phyloP scores from a whole-genome alignment of 2,888 invertebrate genomes.

The Belgica antarctica region DNA sequence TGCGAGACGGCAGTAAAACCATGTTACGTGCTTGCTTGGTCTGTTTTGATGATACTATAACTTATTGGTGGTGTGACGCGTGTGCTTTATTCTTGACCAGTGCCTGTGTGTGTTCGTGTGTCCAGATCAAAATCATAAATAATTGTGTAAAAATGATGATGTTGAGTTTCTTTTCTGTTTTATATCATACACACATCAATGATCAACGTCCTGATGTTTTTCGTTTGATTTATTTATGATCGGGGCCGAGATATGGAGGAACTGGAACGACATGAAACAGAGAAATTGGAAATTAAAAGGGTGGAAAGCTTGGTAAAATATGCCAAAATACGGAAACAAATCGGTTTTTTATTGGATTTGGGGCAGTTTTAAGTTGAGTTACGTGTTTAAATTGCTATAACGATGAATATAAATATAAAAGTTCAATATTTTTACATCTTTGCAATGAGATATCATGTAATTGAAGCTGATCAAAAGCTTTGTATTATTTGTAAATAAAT shows the following conservation, averaged over 20 bases:
- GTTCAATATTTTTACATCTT: too few species aligned
- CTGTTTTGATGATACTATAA: slow-evolving; percentile 26
- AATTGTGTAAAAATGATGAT: neutral
- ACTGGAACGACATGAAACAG: neutral
- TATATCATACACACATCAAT: neutral
- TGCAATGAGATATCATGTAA: too few species aligned
- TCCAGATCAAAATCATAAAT: slow-evolving; percentile 5
- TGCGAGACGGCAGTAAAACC: slow-evolving; percentile 34
- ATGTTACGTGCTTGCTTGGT: slow-evolving; percentile 25
- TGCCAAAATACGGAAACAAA: too few species aligned
- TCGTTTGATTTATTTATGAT: neutral
- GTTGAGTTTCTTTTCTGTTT: neutral
- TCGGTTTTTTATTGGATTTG: too few species aligned
- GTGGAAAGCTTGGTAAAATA: too few species aligned
- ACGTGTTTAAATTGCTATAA: too few species aligned
- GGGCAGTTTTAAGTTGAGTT: too few species aligned
- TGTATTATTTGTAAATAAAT: too few species aligned
- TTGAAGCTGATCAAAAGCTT: too few species aligned
- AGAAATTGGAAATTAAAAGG: too few species aligned
- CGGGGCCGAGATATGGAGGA: neutral
- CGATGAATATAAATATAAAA: too few species aligned
- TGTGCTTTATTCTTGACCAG: neutral
- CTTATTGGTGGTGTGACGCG: slow-evolving; percentile 32
- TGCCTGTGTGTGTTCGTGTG: neutral
- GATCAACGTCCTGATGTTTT: too few species aligned